phyloP scores from a whole-genome alignment of 1,140 invertebrate genomes.

The Diprion similis region DNA sequence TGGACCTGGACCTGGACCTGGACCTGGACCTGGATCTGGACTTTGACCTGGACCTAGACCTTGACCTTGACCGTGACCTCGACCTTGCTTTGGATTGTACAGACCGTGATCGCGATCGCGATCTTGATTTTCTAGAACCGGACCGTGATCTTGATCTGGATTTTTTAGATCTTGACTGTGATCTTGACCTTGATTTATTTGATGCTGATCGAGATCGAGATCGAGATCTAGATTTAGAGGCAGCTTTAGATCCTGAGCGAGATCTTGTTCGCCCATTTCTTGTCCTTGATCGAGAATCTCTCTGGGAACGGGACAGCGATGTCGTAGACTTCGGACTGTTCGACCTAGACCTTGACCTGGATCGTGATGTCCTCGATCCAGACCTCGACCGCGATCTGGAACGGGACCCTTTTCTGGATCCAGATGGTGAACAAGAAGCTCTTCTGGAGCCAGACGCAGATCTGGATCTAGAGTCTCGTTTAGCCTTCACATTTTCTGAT shows the following conservation, averaged over 20 bases:
- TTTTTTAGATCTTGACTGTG: slow-evolving; percentile 37
- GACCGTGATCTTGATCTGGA: slow-evolving; percentile 37
- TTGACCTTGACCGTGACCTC: slow-evolving; percentile 36
- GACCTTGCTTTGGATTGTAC: slow-evolving; percentile 33
- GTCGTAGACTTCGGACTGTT: slow-evolving; percentile 24
- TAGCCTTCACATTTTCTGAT: slow-evolving; percentile 19
- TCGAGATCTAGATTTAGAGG: slow-evolving; percentile 39
- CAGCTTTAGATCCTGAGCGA: slow-evolving; percentile 32
- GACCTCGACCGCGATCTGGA: slow-evolving; percentile 24
- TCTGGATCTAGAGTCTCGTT: slow-evolving; percentile 26
- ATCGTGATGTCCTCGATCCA: slow-evolving; percentile 32
- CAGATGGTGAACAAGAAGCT: slow-evolving; percentile 30
- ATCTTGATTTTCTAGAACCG: slow-evolving; percentile 37
- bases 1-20: slow-evolving; percentile 42
- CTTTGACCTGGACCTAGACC: slow-evolving; percentile 18
- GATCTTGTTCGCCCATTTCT: slow-evolving; percentile 25
- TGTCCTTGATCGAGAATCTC: slow-evolving; percentile 29
- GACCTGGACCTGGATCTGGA: slow-evolving; percentile 48
- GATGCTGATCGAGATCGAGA: slow-evolving; percentile 35
- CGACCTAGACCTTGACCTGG: slow-evolving; percentile 39
- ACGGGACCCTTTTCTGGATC: slow-evolving; percentile 24
- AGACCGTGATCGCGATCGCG: slow-evolving; percentile 28
- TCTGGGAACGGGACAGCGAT: slow-evolving; percentile 30
- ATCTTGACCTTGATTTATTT: slow-evolving; percentile 35
- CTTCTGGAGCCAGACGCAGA: slow-evolving; percentile 41